Evolutionary conservation across 1,140 invertebrate species (phyloP).

Genomic region (Holotrichia oblita): DNA sequence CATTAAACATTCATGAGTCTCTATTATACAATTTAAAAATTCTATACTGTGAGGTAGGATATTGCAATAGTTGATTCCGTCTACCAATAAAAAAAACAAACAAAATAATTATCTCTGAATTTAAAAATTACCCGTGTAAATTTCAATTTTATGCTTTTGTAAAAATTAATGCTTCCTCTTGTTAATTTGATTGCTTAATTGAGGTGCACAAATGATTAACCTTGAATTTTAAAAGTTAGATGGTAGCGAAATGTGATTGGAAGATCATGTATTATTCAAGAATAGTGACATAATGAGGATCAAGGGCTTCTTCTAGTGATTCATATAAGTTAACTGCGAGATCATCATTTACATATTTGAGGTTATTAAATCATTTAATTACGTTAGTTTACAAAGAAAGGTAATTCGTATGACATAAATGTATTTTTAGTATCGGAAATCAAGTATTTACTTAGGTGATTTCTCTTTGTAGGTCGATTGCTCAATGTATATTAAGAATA

Average conservation of each 20-base stretch:
- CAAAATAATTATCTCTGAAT: background rate
- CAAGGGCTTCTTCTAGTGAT: background rate
- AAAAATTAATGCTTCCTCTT: constrained; percentile 1
- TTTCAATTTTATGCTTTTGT: background rate
- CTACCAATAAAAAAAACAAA: no score
- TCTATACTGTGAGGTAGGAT: background rate
- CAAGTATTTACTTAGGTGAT: background rate
- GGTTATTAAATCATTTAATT: background rate
- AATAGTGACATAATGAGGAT: constrained; percentile 1
- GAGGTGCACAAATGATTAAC: background rate
- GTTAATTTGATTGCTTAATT: constrained; percentile 1
- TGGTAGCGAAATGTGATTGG: background rate
- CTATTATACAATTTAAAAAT: background rate
- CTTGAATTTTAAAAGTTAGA: background rate
- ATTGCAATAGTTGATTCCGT: background rate
- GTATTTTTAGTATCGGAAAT: background rate
- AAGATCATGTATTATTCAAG: background rate
- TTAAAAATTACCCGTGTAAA: background rate
- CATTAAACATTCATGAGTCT: background rate
- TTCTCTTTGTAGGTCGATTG: background rate
- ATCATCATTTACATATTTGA: background rate
- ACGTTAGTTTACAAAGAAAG: background rate
- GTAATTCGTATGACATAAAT: background rate
- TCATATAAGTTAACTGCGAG: background rate
- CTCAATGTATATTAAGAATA: background rate